These are phyloP conservation scores for Drosophila ustulata DNA, from an alignment of 2,888 invertebrate genomes.

Conservation along the genomic window DNA sequence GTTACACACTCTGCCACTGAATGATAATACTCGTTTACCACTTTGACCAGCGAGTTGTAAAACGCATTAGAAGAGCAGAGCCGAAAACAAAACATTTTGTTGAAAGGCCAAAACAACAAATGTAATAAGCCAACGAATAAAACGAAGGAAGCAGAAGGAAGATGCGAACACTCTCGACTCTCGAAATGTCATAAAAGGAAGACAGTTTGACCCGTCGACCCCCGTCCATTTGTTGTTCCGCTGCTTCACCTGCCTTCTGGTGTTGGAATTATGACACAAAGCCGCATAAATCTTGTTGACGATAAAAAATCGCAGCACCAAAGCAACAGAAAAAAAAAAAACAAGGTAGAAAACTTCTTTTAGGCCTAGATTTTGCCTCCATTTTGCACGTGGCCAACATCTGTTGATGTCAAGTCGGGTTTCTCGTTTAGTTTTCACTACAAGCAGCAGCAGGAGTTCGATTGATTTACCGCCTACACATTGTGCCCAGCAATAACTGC, in stretches of 20 bases:
- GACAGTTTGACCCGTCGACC: background rate
- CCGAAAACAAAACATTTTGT: constrained; percentile 19
- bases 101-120: constrained; percentile 31
- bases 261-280: constrained; percentile 71
- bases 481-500: constrained; percentile 14
- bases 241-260: constrained; percentile 2
- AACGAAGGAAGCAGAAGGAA: background rate
- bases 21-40: background rate
- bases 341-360: background rate
- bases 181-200: constrained; percentile 32
- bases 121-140: constrained; percentile 20
- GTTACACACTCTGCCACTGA: background rate
- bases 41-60: background rate
- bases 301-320: constrained; percentile 65
- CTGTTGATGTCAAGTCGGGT: constrained; percentile 8
- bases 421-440: constrained; percentile 6
- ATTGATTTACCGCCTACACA: constrained; percentile 55
- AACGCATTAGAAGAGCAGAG: constrained; percentile 20
- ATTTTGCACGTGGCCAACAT: no score
- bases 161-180: constrained; percentile 4
- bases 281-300: constrained; percentile 74
- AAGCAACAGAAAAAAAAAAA: constrained; percentile 10
- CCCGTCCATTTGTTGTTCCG: constrained; percentile 1
- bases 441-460: constrained; percentile 8
- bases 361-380: background rate